Evolutionary conservation across 2,797 vertebrate species (phyloP).

Genomic region (Danio choprae): DNA sequence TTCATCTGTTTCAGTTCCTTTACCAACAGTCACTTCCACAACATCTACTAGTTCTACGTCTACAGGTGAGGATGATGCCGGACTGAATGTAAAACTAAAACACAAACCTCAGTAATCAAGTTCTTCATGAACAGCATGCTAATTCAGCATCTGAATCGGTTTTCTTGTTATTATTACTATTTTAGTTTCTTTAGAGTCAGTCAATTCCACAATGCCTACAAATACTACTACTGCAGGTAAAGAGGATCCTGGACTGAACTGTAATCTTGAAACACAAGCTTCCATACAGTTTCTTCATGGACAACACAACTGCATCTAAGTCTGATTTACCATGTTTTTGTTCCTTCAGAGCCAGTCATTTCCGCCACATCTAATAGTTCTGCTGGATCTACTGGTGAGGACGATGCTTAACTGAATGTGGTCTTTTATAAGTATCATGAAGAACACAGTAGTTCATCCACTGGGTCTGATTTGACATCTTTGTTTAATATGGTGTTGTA

Average conservation of each 20-base stretch:
- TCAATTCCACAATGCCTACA: neutral
- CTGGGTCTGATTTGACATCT: too few relatives aligned
- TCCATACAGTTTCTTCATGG: neutral
- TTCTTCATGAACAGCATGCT: neutral
- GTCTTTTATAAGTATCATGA: neutral
- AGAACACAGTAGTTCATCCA: neutral
- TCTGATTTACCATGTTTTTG: too few relatives aligned
- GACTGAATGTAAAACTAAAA: neutral
- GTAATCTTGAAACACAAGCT: neutral
- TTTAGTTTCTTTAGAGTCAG: neutral
- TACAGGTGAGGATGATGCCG: neutral
- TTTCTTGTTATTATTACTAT: too few relatives aligned
- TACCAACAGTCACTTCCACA: neutral
- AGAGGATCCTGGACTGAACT: too few relatives aligned
- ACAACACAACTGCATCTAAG: neutral
- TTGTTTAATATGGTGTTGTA: neutral
- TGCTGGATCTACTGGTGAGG: too few relatives aligned
- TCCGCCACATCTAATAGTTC: neutral
- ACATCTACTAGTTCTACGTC: neutral
- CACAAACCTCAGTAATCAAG: neutral
- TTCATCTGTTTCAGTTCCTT: neutral
- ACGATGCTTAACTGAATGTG: too few relatives aligned
- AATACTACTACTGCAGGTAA: neutral
- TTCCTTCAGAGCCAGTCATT: too few relatives aligned
- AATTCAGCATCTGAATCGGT: neutral